These are phyloP conservation scores for Dicentrarchus labrax DNA, from an alignment of 2,113 vertebrate species.

Conservation along the genomic window DNA sequence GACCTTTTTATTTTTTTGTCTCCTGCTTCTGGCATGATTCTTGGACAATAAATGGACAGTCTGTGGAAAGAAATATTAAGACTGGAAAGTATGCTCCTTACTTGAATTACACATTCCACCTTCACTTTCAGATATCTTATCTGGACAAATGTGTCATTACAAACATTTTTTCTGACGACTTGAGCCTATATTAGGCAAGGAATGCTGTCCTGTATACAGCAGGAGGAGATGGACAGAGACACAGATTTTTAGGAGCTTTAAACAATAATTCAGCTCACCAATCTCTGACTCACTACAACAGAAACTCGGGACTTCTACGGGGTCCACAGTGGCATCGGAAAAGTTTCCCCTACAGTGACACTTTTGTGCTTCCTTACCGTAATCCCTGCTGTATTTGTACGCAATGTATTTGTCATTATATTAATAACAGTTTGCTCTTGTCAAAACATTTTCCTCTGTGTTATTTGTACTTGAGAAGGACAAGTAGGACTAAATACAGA, in stretches of 20 bases:
- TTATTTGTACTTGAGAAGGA: constrained; percentile 5
- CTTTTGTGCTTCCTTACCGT: not conserved
- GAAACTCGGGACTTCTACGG: not conserved
- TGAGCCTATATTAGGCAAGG: constrained; percentile 65
- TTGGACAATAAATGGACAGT: constrained; percentile 37
- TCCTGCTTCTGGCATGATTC: not conserved
- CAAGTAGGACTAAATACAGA: constrained; percentile 15
- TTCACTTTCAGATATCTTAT: constrained; percentile 50
- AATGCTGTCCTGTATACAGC: constrained; percentile 59
- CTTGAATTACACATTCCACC: constrained; percentile 44
- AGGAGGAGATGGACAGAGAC: constrained; percentile 32
- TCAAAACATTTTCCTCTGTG: not conserved
- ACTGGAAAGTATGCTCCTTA: constrained; percentile 46
- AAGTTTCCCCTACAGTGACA: not conserved
- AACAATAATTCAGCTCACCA: constrained; percentile 51
- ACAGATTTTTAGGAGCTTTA: constrained; percentile 38
- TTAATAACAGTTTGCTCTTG: constrained; percentile 6
- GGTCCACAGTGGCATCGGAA: not conserved
- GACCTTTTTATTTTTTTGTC: constrained; percentile 1
- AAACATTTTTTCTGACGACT: constrained; percentile 31
- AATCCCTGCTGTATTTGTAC: constrained; percentile 4
- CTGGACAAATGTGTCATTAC: constrained; percentile 51
- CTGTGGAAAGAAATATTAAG: constrained; percentile 40
- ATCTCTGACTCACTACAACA: constrained; percentile 3
- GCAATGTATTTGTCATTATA: constrained; percentile 14